Evolutionary conservation across 37 sponge, comb jelly and placozoan species (phyloP), one percentile per base, ranked within the genome.

Genomic region (Ianthella basta): DNA sequence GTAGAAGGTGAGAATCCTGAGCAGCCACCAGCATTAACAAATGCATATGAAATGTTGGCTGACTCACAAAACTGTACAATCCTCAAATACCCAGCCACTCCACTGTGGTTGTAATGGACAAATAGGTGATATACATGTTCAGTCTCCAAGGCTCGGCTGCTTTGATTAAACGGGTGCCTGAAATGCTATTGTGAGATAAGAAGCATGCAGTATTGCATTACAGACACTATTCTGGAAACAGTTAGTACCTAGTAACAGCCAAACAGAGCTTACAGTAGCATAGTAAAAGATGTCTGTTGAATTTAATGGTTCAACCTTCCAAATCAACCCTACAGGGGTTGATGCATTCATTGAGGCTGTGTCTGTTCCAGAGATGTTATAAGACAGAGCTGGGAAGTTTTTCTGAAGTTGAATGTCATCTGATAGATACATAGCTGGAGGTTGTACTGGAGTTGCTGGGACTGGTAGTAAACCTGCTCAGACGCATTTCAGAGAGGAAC

Each of bases 31-130:
- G 37, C 37, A 36, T 19, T 75, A 50, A 75, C 25, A 13, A 75
- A 36, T 40, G 78, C 78, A 41, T 40, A 75, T 18, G 78, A 75
- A 38, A 75, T 36, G 24, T 75, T 50, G 0, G 78, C 54, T 41
- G 44, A 24, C 6, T 40, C 2, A 41, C 78, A 75, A 24, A 75
- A 75, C n/a, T 75, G 41, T 2, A 41, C 38, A 44, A 75, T n/a
- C 35, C 25, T 50, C 37, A 75, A 75, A 12, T 75, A 75, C 6
- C 78, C 78, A n/a, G 37, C 25, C 16, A 39, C 40, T 40, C 78
- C 78, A 75, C 25, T 13, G 53, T 75, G 78, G 25, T 75, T 75
- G 54, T 75, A 44, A 21, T 75, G 78, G 40, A 3, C 40, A 14
- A 39, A 75, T 16, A 69, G 6, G 3, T 29, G 70, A 29, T 69